A percentile compares a stretch with the other conserved stretches of the same genome.
These are phyloP conservation scores for Macrophya annulata DNA, from an alignment of 2,888 invertebrate species.

Conservation along the genomic window DNA sequence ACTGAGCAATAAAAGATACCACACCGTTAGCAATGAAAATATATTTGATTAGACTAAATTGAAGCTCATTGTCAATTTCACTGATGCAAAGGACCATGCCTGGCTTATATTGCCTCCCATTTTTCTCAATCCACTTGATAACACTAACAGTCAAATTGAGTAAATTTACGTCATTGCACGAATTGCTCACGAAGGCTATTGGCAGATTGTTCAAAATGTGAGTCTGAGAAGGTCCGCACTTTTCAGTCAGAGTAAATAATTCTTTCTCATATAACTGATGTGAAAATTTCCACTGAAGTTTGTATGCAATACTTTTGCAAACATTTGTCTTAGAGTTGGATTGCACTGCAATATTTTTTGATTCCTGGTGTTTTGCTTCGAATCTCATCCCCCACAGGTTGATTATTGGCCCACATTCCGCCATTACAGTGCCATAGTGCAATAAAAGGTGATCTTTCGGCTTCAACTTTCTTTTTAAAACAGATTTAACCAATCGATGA, in stretches of 20 bases:
- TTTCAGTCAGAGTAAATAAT: slow-evolving; percentile 12
- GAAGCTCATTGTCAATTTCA: slow-evolving; percentile 53
- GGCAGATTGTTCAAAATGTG: slow-evolving; percentile 20
- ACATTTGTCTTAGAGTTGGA: slow-evolving; percentile 39
- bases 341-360: not conserved
- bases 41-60: slow-evolving; percentile 54
- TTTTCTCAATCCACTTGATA: slow-evolving; percentile 52
- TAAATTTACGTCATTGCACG: slow-evolving; percentile 19
- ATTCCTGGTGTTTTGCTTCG: slow-evolving; percentile 34
- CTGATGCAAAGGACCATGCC: slow-evolving; percentile 54
- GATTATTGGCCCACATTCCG: slow-evolving; percentile 38
- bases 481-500: slow-evolving; percentile 15
- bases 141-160: slow-evolving; percentile 41
- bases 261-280: not conserved
- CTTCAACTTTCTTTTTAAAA: slow-evolving; percentile 29
- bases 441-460: slow-evolving; percentile 32
- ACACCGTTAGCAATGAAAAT: slow-evolving; percentile 53
- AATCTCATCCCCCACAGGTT: slow-evolving; percentile 39
- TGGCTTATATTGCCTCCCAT: slow-evolving; percentile 55
- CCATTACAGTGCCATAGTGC: slow-evolving; percentile 34
- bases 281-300: slow-evolving; percentile 37
- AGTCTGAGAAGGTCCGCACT: slow-evolving; percentile 4
- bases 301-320: slow-evolving; percentile 1
- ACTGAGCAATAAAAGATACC: slow-evolving; percentile 48
- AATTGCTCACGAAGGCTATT: not conserved